Percentiles rank a stretch among this genome's conserved stretches.
These are phyloP conservation scores for Eupithecia subumbrata DNA, from an alignment of 2,888 invertebrate species.

Conservation along the genomic window DNA sequence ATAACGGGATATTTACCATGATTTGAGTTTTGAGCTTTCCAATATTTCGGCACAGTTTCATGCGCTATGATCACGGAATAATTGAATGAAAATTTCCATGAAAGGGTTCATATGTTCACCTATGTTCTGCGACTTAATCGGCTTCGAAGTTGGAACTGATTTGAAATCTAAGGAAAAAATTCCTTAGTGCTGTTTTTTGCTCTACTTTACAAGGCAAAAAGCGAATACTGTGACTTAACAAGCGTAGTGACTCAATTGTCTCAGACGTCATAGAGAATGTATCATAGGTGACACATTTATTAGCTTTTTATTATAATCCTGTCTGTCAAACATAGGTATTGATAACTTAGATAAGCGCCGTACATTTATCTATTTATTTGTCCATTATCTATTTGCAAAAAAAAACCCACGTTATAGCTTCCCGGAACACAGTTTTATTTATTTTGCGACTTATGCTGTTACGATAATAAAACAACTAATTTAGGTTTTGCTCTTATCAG, in stretches of 20 bases:
- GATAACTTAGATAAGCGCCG: background rate
- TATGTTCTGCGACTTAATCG: no score
- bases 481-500: background rate
- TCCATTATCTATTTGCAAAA: background rate
- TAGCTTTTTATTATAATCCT: background rate
- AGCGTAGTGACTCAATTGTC: background rate
- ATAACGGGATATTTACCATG: no score
- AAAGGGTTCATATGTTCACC: no score
- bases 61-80: no score
- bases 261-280: background rate
- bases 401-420: background rate
- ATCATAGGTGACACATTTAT: background rate
- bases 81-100: no score
- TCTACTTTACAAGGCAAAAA: background rate
- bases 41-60: no score
- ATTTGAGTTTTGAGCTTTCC: no score
- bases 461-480: background rate
- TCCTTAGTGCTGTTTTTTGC: background rate
- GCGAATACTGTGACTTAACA: background rate
- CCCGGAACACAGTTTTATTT: background rate
- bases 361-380: background rate
- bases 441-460: background rate
- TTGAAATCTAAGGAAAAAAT: no score
- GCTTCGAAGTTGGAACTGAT: no score
- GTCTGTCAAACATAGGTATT: background rate